Evolutionary conservation across 2,113 vertebrate genomes (phyloP).

Genomic region (Carassius auratus): DNA sequence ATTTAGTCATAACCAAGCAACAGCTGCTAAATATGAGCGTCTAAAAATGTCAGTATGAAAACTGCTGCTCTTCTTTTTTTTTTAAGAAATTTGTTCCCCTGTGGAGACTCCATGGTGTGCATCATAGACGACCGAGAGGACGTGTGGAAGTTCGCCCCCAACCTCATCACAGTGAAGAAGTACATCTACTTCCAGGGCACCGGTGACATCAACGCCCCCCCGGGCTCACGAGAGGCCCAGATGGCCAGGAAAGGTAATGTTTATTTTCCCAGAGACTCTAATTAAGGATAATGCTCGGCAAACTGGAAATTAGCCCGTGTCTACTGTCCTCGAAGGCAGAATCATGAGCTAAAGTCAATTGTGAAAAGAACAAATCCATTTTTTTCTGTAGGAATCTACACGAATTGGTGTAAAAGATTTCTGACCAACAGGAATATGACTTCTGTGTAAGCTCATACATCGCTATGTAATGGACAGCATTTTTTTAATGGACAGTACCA

Average conservation of each 20-base stretch:
- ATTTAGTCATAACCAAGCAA: background rate
- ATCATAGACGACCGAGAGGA: slow-evolving; percentile 99
- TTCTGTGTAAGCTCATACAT: too few relatives aligned
- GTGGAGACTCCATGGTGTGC: slow-evolving; percentile 98
- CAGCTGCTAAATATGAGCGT: slow-evolving; percentile 6
- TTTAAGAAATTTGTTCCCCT: slow-evolving; percentile 90
- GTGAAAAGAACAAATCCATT: too few relatives aligned
- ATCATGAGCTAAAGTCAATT: too few relatives aligned
- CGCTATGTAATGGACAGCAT: too few relatives aligned
- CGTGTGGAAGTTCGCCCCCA: slow-evolving; percentile 98
- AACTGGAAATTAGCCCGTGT: background rate
- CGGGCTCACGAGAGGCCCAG: slow-evolving; percentile 84
- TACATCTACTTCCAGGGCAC: slow-evolving; percentile 97
- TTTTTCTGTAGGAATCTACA: too few relatives aligned
- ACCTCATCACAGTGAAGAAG: slow-evolving; percentile 98
- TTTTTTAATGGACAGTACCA: too few relatives aligned
- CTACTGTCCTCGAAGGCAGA: too few relatives aligned
- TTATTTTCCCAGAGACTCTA: background rate
- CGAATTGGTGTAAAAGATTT: too few relatives aligned
- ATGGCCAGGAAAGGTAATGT: slow-evolving; percentile 82
- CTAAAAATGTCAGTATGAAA: background rate
- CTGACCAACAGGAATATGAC: too few relatives aligned
- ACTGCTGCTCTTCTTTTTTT: background rate
- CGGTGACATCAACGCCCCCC: slow-evolving; percentile 93
- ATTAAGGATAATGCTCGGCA: background rate